phyloP scores from a whole-genome alignment of 2,797 vertebrate species.

The Myotis vivesi region DNA sequence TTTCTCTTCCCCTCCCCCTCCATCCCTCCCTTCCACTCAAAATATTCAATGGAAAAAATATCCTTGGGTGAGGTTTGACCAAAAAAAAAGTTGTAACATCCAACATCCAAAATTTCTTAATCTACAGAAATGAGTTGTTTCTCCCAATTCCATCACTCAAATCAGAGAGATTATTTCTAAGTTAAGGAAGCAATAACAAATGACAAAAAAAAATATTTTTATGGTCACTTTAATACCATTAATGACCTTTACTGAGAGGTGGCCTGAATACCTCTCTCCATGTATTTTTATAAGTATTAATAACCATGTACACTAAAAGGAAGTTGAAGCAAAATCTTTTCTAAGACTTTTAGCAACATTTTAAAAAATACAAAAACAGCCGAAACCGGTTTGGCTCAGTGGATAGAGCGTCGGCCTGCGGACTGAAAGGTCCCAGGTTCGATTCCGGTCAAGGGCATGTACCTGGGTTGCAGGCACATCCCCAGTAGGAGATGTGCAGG shows the following conservation, averaged over 20 bases:
- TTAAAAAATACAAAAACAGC: constrained; percentile 10
- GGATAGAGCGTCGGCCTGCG: too few relatives aligned
- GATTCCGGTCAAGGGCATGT: too few relatives aligned
- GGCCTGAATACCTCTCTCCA: background rate
- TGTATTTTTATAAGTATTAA: background rate
- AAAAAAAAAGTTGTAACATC: too few relatives aligned
- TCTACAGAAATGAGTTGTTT: background rate
- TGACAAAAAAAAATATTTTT: constrained; percentile 25
- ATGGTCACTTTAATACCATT: constrained; percentile 19
- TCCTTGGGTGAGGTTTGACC: too few relatives aligned
- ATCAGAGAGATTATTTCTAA: background rate
- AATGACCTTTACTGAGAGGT: background rate
- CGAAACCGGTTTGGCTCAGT: too few relatives aligned
- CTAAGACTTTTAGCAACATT: constrained; percentile 11
- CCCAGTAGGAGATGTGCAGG: too few relatives aligned
- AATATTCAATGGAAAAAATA: too few relatives aligned
- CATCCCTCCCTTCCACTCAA: too few relatives aligned
- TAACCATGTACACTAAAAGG: background rate
- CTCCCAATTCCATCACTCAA: background rate
- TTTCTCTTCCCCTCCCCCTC: too few relatives aligned
- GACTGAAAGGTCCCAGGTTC: too few relatives aligned
- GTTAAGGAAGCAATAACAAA: background rate
- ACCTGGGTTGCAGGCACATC: too few relatives aligned
- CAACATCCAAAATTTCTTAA: background rate
- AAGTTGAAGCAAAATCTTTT: constrained; percentile 28